A percentile compares a stretch with the other conserved stretches of the same genome.
Conservation (phyloP, 2,888 invertebrate genomes). For the Hanleya hanleyi region DNA sequence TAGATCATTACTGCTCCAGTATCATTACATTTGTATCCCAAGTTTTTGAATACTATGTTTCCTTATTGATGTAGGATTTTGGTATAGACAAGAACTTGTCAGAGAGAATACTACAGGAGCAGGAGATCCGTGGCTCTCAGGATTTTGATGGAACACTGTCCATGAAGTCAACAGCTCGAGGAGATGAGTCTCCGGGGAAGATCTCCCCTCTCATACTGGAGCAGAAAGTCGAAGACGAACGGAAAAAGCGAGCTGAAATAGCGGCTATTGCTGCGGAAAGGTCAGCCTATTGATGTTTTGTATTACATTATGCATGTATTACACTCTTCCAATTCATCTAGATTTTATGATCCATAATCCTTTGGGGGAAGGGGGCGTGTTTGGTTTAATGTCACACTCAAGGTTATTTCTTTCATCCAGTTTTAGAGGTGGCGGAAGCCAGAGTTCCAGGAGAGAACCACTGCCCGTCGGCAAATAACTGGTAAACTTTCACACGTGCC, state of each 20-base stretch:
- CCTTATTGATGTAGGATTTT: conserved; percentile 61
- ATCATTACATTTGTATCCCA: neutral
- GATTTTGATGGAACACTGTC: conserved; percentile 65
- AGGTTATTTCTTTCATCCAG: no score
- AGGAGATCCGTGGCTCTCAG: conserved; percentile 58
- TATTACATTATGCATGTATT: no score
- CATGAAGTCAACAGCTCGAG: conserved; percentile 61
- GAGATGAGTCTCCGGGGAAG: conserved; percentile 54
- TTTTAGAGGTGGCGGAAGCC: no score
- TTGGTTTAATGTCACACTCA: no score
- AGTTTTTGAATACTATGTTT: neutral
- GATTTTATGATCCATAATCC: no score
- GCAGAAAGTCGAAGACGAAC: conserved; percentile 41
- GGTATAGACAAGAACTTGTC: conserved; percentile 70
- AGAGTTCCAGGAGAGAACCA: no score
- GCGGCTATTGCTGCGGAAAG: conserved; percentile 60
- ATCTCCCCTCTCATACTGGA: conserved; percentile 47
- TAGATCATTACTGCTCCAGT: no score
- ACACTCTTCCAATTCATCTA: no score
- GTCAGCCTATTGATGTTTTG: no score
- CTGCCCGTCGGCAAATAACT: no score
- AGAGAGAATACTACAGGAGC: conserved; percentile 65
- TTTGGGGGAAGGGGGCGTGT: no score
- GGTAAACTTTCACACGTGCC: no score
- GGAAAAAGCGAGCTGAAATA: conserved; percentile 56